A percentile compares a stretch with the other conserved stretches of the same genome.
phyloP scores from a whole-genome alignment of 2,888 invertebrate species.

The Plebejus melissa region DNA sequence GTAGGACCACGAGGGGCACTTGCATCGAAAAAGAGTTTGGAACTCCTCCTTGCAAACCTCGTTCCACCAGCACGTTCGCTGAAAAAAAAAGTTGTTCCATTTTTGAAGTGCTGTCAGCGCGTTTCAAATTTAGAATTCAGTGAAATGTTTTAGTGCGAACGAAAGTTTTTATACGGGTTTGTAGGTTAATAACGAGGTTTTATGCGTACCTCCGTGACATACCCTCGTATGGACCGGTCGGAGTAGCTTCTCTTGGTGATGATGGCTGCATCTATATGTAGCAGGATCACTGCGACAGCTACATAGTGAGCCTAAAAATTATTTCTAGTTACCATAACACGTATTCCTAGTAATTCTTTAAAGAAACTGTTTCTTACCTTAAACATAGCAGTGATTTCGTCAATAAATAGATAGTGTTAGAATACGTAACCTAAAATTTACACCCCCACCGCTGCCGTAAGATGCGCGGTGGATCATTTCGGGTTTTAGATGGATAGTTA shows the following conservation, averaged over 20 bases:
- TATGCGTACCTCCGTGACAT: constrained; percentile 86
- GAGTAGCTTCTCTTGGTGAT: constrained; percentile 85
- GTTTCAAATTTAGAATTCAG: constrained; percentile 14
- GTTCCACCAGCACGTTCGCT: constrained; percentile 97
- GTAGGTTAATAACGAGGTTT: constrained; percentile 20
- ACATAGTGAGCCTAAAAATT: constrained; percentile 29
- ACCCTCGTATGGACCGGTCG: constrained; percentile 89
- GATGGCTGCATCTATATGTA: constrained; percentile 57
- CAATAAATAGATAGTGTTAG: constrained; percentile 46
- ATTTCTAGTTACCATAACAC: constrained; percentile 33
- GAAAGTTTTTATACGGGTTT: constrained; percentile 22
- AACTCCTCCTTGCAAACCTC: constrained; percentile 96
- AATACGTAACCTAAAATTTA: constrained; percentile 24
- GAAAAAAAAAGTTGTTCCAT: constrained; percentile 42
- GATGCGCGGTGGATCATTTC: constrained; percentile 31
- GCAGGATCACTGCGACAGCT: constrained; percentile 56
- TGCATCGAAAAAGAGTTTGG: constrained; percentile 90
- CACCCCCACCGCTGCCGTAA: constrained; percentile 17
- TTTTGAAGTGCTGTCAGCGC: constrained; percentile 8
- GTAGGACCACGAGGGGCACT: constrained; percentile 92
- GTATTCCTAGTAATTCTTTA: constrained; percentile 34
- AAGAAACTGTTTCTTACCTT: constrained; percentile 50
- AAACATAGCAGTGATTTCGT: constrained; percentile 64
- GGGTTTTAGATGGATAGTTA: constrained; percentile 11
- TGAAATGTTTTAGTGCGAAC: constrained; percentile 3